Conservation (phyloP, 2,113 vertebrate genomes). For the Trichomycterus rosablanca region DNA sequence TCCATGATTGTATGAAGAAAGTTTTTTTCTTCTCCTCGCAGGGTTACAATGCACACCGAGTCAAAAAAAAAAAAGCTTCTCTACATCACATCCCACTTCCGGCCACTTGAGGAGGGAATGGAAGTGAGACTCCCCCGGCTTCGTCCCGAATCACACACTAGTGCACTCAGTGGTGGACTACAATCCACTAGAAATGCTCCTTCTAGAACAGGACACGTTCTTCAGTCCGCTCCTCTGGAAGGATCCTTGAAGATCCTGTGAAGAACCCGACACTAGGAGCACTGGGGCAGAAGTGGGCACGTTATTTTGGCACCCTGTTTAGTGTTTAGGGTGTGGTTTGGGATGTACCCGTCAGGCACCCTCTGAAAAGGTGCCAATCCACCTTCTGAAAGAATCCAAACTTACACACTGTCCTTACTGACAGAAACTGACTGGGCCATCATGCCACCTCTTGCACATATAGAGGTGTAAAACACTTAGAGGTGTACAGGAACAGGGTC, state of each 20-base stretch:
- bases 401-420: too few species aligned
- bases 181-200: too few species aligned
- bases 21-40: conserved; percentile 1
- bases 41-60: conserved; percentile 43
- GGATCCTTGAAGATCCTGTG: too few species aligned
- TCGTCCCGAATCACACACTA: background rate
- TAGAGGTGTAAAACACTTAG: too few species aligned
- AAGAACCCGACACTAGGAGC: background rate
- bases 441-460: too few species aligned
- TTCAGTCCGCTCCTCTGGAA: background rate
- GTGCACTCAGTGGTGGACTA: background rate
- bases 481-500: too few species aligned
- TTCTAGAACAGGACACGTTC: background rate
- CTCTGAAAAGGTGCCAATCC: too few species aligned
- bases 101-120: conserved; percentile 52
- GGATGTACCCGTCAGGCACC: background rate
- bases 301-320: background rate
- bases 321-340: background rate
- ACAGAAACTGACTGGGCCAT: too few species aligned
- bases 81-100: conserved; percentile 71
- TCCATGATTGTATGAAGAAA: too few species aligned
- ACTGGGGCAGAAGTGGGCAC: background rate
- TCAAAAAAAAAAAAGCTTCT: conserved; percentile 7
- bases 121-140: conserved; percentile 19
- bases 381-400: too few species aligned